Conservation (phyloP, 2,113 vertebrate species). For the Caretta caretta region DNA sequence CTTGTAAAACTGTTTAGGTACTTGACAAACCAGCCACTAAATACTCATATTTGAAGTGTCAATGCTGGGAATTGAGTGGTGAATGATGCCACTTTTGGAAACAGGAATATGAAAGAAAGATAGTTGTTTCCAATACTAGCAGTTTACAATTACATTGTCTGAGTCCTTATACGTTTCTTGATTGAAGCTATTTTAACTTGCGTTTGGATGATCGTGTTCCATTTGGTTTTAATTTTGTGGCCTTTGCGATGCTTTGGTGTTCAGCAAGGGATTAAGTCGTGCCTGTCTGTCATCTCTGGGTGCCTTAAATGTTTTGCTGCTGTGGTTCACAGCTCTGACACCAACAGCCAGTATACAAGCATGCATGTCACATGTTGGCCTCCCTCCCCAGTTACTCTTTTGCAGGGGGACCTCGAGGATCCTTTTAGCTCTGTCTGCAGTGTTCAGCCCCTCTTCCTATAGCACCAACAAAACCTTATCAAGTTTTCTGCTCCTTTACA, state of each 20-base stretch:
- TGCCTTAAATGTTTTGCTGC: not conserved
- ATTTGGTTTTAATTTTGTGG: not conserved
- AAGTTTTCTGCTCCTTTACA: not conserved
- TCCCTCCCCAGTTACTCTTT: not conserved
- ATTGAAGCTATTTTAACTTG: not conserved
- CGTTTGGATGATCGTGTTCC: not conserved
- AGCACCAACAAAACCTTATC: not conserved
- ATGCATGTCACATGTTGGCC: no score
- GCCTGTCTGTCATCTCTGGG: not conserved
- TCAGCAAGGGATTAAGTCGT: not conserved
- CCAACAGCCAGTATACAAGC: no score
- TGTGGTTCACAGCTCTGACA: not conserved
- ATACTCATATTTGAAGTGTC: not conserved
- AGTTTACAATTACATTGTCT: not conserved
- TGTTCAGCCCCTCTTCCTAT: not conserved
- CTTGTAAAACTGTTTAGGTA: not conserved
- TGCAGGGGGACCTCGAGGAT: not conserved
- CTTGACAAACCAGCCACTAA: not conserved
- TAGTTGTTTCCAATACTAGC: not conserved
- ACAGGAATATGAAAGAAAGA: not conserved
- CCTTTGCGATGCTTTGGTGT: not conserved
- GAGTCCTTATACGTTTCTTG: not conserved
- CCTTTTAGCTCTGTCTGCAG: not conserved
- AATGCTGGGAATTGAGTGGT: not conserved
- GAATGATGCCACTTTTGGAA: not conserved